These are phyloP conservation scores for Hylyphantes graminicola DNA, from an alignment of 1,140 invertebrate genomes.

Conservation along the genomic window DNA sequence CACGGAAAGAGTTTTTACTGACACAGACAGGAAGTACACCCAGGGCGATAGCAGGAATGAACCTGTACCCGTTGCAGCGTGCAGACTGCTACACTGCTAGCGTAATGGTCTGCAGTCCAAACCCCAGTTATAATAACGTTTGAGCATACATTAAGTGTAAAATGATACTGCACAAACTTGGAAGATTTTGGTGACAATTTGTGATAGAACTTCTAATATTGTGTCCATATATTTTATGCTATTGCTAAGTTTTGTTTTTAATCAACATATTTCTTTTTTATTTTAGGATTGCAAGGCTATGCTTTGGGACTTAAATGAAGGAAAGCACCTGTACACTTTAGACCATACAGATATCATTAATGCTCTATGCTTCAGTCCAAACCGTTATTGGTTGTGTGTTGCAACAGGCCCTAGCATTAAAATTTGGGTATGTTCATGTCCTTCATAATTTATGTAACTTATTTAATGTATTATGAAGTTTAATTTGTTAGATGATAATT, in stretches of 20 bases:
- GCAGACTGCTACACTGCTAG: too few relatives aligned
- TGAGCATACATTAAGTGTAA: too few relatives aligned
- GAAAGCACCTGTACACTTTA: constrained; percentile 98
- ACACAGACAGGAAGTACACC: too few relatives aligned
- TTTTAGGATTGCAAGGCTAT: constrained; percentile 95
- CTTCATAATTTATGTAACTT: not conserved
- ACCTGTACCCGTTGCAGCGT: too few relatives aligned
- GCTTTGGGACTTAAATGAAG: constrained; percentile 99
- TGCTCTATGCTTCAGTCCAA: constrained; percentile 98
- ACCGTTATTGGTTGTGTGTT: constrained; percentile 99
- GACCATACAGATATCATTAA: constrained; percentile 99
- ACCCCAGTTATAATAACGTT: too few relatives aligned
- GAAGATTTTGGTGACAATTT: too few relatives aligned
- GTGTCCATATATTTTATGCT: not conserved
- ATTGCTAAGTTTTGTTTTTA: constrained; percentile 17
- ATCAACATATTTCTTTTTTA: constrained; percentile 54
- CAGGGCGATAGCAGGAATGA: too few relatives aligned
- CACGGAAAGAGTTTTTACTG: too few relatives aligned
- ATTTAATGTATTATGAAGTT: not conserved
- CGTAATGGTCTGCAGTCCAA: too few relatives aligned
- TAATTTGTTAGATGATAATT: not conserved
- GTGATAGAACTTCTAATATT: too few relatives aligned
- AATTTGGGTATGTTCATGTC: constrained; percentile 82
- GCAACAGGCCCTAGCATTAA: constrained; percentile 99
- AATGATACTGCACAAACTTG: too few relatives aligned